A percentile compares a stretch with the other conserved stretches of the same genome.
phyloP scores from a whole-genome alignment of 35 echinoderm and acorn worm genomes.

The Heliocidaris erythrogramma region DNA sequence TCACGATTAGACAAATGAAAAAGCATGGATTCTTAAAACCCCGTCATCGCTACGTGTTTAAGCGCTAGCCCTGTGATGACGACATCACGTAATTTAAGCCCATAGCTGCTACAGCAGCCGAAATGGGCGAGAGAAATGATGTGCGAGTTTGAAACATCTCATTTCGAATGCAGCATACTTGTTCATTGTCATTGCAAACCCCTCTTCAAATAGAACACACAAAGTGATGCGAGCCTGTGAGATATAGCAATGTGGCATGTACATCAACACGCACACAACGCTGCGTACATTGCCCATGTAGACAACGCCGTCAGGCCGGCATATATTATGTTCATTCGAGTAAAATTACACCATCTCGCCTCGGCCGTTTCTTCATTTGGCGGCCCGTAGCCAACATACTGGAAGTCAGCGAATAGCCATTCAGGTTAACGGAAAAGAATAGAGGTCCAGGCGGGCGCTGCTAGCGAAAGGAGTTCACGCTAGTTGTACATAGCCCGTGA shows the following conservation, averaged over 20 bases:
- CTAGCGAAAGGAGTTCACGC: not conserved
- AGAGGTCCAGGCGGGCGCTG: not conserved
- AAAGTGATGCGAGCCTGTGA: not conserved
- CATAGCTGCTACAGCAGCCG: not conserved
- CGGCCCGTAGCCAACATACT: not conserved
- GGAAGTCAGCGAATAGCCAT: constrained; percentile 15
- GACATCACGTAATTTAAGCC: not conserved
- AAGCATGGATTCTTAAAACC: not conserved
- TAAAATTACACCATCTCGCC: not conserved
- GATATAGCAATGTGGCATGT: not conserved
- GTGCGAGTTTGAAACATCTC: not conserved
- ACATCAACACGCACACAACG: not conserved
- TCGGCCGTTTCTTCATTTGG: not conserved
- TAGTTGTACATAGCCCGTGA: not conserved
- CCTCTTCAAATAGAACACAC: not conserved
- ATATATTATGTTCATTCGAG: constrained; percentile 3
- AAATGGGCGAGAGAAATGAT: not conserved
- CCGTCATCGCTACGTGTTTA: not conserved
- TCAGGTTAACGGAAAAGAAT: not conserved
- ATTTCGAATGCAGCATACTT: not conserved
- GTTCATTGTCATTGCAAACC: constrained; percentile 1
- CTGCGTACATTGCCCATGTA: not conserved
- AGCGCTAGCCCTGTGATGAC: not conserved
- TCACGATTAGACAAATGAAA: not conserved
- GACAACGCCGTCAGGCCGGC: not conserved